phyloP scores from a whole-genome alignment of 2,888 invertebrate genomes.

The Lissocephala sabroskyi region DNA sequence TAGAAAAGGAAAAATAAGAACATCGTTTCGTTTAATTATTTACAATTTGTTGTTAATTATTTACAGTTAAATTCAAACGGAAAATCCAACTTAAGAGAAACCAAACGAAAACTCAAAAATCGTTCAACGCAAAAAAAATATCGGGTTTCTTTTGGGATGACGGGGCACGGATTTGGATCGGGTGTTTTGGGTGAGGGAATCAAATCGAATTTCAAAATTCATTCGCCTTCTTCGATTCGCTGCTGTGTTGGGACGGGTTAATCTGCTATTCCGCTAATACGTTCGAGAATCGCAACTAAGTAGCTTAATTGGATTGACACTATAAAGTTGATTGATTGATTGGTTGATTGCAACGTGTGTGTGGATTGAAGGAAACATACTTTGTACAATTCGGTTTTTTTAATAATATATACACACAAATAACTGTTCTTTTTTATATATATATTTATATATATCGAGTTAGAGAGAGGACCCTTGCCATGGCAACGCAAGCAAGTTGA shows the following conservation, averaged over 20 bases:
- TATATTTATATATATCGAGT: slow-evolving; percentile 27
- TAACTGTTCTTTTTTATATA: slow-evolving; percentile 27
- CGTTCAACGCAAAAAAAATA: slow-evolving; percentile 15
- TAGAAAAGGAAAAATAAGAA: no score
- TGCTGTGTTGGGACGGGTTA: slow-evolving; percentile 71
- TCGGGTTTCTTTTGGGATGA: slow-evolving; percentile 15
- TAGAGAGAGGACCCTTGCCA: slow-evolving; percentile 67
- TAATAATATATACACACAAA: slow-evolving; percentile 45
- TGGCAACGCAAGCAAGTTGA: slow-evolving; percentile 54
- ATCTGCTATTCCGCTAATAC: slow-evolving; percentile 72
- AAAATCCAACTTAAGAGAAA: slow-evolving; percentile 20
- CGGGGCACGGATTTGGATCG: no score
- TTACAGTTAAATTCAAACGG: slow-evolving; percentile 58
- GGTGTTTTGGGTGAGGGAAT: no score
- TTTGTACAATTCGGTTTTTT: no score
- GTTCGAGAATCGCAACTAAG: slow-evolving; percentile 60
- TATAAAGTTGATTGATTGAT: slow-evolving; percentile 40
- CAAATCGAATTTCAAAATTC: slow-evolving; percentile 13
- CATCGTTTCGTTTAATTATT: slow-evolving; percentile 54
- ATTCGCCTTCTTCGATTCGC: slow-evolving; percentile 25
- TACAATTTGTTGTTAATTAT: slow-evolving; percentile 68
- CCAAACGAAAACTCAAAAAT: slow-evolving; percentile 32
- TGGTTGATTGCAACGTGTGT: slow-evolving; percentile 53
- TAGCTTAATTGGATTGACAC: slow-evolving; percentile 59
- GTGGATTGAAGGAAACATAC: no score